Conservation (phyloP, 2,113 vertebrate species). For the Cnemophilus loriae region DNA sequence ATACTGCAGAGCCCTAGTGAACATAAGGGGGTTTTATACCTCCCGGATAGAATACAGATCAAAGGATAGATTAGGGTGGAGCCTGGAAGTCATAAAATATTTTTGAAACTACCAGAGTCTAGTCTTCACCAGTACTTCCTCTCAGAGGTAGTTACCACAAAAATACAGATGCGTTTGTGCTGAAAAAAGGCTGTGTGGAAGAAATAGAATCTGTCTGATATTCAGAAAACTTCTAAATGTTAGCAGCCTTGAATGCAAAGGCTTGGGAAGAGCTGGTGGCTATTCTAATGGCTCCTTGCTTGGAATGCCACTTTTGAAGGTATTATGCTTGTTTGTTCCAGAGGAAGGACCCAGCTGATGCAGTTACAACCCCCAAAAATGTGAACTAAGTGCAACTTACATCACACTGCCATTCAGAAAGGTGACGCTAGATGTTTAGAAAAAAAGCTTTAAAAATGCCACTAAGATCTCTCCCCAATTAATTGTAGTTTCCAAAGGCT, state of each 20-base stretch:
- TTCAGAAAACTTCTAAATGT: background rate
- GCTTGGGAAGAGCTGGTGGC: background rate
- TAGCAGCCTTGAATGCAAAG: background rate
- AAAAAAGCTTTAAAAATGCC: background rate
- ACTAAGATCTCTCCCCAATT: background rate
- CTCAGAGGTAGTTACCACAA: background rate
- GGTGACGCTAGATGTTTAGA: fast-evolving
- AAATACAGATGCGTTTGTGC: background rate
- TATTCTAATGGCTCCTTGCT: background rate
- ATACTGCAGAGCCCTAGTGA: background rate
- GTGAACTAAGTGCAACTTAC: background rate
- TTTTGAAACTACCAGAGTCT: background rate
- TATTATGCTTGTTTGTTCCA: background rate
- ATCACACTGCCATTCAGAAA: background rate
- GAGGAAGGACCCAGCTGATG: background rate
- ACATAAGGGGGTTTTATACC: background rate
- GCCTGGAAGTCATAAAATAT: background rate
- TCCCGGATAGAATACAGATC: background rate
- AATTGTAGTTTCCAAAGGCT: background rate
- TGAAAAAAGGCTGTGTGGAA: background rate
- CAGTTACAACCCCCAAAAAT: background rate
- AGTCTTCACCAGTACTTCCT: background rate
- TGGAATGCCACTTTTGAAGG: background rate
- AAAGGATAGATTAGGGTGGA: background rate
- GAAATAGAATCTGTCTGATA: background rate